A percentile compares a stretch with the other conserved stretches of the same genome.
phyloP scores from a whole-genome alignment of 2,797 vertebrate genomes.

The Sebastes nivosus region DNA sequence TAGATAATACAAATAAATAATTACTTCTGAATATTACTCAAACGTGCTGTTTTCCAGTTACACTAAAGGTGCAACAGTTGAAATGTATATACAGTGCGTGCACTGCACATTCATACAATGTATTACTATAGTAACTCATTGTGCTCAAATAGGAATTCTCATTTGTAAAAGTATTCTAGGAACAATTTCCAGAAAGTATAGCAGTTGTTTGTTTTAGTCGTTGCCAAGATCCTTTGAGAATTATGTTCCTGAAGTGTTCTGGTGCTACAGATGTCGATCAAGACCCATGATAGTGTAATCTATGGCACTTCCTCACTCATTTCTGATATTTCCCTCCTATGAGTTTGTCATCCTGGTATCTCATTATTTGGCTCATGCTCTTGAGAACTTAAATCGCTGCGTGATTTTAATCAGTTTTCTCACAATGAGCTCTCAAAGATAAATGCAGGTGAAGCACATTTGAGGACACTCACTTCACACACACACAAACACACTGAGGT shows the following conservation, averaged over 20 bases:
- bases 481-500: background rate
- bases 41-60: background rate
- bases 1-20: background rate
- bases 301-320: background rate
- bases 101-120: background rate
- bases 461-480: too few species aligned
- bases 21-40: background rate
- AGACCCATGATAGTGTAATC: background rate
- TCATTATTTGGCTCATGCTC: background rate
- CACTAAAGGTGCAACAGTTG: background rate
- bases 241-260: background rate
- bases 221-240: background rate
- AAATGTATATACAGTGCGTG: background rate
- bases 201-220: background rate
- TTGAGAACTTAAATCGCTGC: background rate
- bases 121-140: background rate
- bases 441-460: background rate
- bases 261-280: background rate
- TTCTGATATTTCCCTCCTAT: background rate
- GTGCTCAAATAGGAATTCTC: too few species aligned
- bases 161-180: too few species aligned
- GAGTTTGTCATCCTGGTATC: background rate
- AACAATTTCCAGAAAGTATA: too few species aligned
- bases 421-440: background rate
- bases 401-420: background rate